A percentile compares a stretch with the other conserved stretches of the same genome.
These are phyloP conservation scores for Coendou prehensilis DNA, from an alignment of 2,797 vertebrate species.

Conservation along the genomic window DNA sequence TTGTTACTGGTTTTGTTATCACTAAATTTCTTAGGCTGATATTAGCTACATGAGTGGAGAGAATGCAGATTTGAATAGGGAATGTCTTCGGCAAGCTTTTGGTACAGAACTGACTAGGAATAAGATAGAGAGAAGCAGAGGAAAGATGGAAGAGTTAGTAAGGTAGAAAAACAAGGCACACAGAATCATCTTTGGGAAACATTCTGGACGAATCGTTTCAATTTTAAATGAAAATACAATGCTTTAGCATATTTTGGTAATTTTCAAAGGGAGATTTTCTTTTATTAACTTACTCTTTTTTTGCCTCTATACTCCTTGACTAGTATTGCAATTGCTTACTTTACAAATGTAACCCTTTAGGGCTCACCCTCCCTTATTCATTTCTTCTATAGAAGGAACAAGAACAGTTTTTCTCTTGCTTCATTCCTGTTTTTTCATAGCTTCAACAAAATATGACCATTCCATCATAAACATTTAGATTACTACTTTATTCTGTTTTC, in stretches of 20 bases:
- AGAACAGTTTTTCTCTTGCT: neutral
- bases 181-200: neutral
- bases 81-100: neutral
- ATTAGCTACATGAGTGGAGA: neutral
- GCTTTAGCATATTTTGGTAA: constrained; percentile 3
- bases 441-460: neutral
- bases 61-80: neutral
- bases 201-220: neutral
- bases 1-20: neutral
- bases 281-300: neutral
- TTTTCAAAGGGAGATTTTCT: neutral
- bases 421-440: constrained; percentile 28
- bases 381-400: neutral
- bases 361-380: neutral
- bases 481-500: constrained; percentile 27
- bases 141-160: neutral
- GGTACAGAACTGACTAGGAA: neutral
- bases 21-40: neutral
- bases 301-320: neutral
- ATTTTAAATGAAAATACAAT: constrained; percentile 52
- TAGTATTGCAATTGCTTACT: neutral
- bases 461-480: neutral
- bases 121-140: neutral
- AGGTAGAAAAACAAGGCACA: neutral
- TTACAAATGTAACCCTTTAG: neutral